Base-by-base conservation (phyloP, 2,797 vertebrate genomes). In the Catostomus latipinnis region DNA sequence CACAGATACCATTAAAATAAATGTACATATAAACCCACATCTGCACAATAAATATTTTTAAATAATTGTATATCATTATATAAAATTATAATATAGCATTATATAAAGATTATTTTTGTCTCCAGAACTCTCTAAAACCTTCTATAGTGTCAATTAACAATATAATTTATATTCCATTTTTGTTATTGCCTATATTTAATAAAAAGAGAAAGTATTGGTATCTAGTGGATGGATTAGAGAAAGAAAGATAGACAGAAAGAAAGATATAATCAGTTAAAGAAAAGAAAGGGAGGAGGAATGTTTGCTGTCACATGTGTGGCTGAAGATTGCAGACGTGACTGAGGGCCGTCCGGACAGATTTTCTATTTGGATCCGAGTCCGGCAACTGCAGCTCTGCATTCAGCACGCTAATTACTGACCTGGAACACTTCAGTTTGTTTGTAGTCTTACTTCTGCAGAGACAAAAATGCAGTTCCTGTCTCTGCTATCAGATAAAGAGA, bases 401-500 rank as follows among this genome's bases (percentile, higher is more conserved):
- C 87, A 88, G 60, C 86, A 90, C 88, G 87, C 91, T 93, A 93
- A 95, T 95, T 95, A 93, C 92, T 88, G 90, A 84, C 89, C 82
- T 70, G 86, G 85, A 85, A 91, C 86, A 85, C 87, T 88, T 88
- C 83, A 92, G 91, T 93, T 93, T 94, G 92, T 92, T 87, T 83
- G 88, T 82, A 85, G 87, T 81, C 91, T 94, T 94, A 92, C 93
- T 94, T 93, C 90, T 62, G 84, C 87, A 83, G 87, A 90, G 86
- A 92, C 91, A 94, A 92, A 92, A 92, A 91, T 87, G 84, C 84
- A 90, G 50, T 90, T 92, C 82, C 89, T 92, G 91, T 93, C 91
- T 89, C 89, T 88, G 82, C 75, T 61, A 71, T 66, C 66, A 76
- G 71, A 72, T 34, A 61, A 5, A 58, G 78, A 70, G 74, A 78